Conservation (phyloP, 2,888 invertebrate genomes). For the Parasteatoda lunata region DNA sequence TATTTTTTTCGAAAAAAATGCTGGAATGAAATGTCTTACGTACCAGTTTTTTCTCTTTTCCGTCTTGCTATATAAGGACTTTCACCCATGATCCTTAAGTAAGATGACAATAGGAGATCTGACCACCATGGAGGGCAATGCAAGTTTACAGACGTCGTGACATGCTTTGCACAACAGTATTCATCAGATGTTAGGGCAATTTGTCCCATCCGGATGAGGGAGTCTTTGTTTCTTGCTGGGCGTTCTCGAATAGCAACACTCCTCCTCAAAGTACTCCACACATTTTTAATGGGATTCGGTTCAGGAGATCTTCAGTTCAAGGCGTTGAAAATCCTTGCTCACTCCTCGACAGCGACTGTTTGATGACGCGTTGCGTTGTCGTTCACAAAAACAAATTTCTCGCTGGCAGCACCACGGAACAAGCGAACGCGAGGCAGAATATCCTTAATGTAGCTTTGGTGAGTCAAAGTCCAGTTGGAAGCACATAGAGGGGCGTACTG, state of each 20-base stretch:
- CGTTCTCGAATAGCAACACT: background rate
- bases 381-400: too few species aligned
- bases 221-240: background rate
- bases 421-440: slow-evolving; percentile 2
- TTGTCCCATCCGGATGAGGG: background rate
- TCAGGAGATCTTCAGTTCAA: background rate
- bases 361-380: background rate
- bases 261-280: background rate
- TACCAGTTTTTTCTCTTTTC: too few species aligned
- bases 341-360: too few species aligned
- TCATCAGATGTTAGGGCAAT: background rate
- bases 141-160: background rate
- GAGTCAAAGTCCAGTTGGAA: background rate
- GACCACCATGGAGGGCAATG: background rate
- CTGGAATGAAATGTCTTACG: too few species aligned
- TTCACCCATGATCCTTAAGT: background rate
- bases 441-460: background rate
- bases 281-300: background rate
- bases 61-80: too few species aligned
- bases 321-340: background rate
- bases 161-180: background rate
- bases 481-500: background rate
- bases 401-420: background rate
- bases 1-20: too few species aligned
- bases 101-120: too few species aligned